These are phyloP conservation scores for pig (Sus scrofa) DNA, from an alignment of 2,113 vertebrate genomes.

Conservation along the genomic window DNA sequence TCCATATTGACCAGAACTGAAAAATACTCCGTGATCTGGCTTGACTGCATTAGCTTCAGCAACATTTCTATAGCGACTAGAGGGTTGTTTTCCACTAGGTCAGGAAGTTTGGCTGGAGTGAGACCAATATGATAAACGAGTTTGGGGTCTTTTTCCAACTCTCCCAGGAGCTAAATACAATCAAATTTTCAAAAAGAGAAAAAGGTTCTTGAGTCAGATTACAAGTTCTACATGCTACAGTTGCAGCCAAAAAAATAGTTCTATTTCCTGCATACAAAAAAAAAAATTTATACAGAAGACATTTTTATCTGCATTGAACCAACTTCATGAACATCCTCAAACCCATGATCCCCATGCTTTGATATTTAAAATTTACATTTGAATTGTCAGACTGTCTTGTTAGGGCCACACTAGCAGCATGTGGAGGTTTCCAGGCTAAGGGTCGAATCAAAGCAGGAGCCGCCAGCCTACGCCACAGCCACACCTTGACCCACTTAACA, in stretches of 20 bases:
- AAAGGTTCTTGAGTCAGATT: conserved; percentile 16
- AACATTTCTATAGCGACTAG: conserved; percentile 99
- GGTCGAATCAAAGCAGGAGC: too few relatives aligned
- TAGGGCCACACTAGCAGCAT: too few relatives aligned
- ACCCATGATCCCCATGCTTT: neutral
- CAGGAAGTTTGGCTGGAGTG: conserved; percentile 96
- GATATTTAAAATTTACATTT: neutral
- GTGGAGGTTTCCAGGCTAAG: too few relatives aligned
- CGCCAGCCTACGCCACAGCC: too few relatives aligned
- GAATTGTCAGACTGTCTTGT: neutral
- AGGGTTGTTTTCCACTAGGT: conserved; percentile 99
- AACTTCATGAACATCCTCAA: conserved; percentile 40
- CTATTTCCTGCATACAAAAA: neutral
- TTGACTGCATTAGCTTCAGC: conserved; percentile 99
- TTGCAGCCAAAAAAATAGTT: neutral
- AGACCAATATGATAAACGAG: conserved; percentile 99
- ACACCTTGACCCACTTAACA: too few relatives aligned
- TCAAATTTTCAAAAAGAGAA: neutral
- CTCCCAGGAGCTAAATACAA: conserved; percentile 93
- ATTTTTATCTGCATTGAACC: neutral
- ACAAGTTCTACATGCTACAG: neutral
- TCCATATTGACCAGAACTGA: conserved; percentile 99
- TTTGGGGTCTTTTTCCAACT: conserved; percentile 98
- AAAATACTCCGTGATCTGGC: conserved; percentile 99
- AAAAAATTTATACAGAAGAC: neutral